Conservation (phyloP, 2,888 invertebrate genomes). For the Noctua janthe region DNA sequence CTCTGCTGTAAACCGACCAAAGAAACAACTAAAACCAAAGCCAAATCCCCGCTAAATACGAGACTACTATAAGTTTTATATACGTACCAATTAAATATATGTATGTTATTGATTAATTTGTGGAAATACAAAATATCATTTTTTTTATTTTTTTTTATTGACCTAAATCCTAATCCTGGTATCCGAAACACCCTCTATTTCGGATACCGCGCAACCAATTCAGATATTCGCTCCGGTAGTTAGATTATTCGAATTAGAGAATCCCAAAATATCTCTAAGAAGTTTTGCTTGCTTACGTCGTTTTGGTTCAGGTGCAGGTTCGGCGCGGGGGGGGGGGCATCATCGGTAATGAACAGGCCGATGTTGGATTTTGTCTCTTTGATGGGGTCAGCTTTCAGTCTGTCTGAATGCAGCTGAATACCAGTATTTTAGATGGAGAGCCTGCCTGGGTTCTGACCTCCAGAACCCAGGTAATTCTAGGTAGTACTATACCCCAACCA, state of each 20-base stretch:
- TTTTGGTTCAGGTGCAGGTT: background rate
- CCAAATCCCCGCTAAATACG: constrained; percentile 26
- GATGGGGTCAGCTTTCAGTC: too few species aligned
- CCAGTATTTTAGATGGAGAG: too few species aligned
- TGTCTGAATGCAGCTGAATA: too few species aligned
- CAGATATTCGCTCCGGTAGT: background rate
- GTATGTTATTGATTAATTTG: constrained; percentile 42
- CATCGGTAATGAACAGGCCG: too few species aligned
- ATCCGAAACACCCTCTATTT: too few species aligned
- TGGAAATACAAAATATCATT: constrained; percentile 42
- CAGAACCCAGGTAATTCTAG: too few species aligned
- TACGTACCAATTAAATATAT: constrained; percentile 18
- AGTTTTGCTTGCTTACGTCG: background rate
- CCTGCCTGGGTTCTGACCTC: too few species aligned
- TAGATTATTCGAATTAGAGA: background rate
- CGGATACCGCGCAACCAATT: background rate
- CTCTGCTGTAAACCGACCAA: constrained; percentile 72
- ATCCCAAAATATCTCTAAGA: background rate
- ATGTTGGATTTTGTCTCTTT: background rate
- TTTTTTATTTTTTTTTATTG: constrained; percentile 16
- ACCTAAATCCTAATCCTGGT: background rate
- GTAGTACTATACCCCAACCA: too few species aligned
- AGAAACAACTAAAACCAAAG: constrained; percentile 38
- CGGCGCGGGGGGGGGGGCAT: too few species aligned
- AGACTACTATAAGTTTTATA: constrained; percentile 31